Evolutionary conservation across 2,797 vertebrate genomes (phyloP), one percentile per base, ranked within the genome.

Genomic region (Halcyon smyrnensis): DNA sequence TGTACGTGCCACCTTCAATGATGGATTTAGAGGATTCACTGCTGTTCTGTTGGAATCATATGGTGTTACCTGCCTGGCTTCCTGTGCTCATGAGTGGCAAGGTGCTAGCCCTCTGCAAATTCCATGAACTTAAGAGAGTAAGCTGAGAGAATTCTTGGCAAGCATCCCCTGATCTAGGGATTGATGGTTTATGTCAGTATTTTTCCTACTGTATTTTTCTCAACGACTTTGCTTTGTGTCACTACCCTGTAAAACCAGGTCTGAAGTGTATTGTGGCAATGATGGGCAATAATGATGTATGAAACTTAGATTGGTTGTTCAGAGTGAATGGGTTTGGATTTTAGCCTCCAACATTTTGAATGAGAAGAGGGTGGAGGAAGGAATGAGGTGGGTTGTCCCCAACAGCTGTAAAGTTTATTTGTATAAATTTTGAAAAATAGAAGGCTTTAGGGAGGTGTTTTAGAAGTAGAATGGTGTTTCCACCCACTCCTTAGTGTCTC

Each of bases 361-460:
- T 8, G 43, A 53, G 60, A 34, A 39, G 37, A 23, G 34, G 15
- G 28, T 41, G 32, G 25, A 48, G 20, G 25, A 51, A 82, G 9
- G 25, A 41, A n/a, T 0, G 68, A 16, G 25, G 11, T 6, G 37
- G 9, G 5, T 50, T 54, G 4, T 16, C 17, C 8, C 11, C 17
- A 48, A 39, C 45, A 70, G 60, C 18, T 74, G 71, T 59, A 16
- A 30, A 28, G 20, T 46, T 45, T 78, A 37, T 21, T 64, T 25
- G 9, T 16, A 15, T 12, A 18, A 13, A 25, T 57, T 56, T 70
- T 27, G n/a, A 57, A 9, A 77, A 32, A 43, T 36, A 4, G 27
- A n/a, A 65, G 15, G 4, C 45, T 59, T 71, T 69, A 36, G 54
- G 30, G 43, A 46, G 24, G 14, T 13, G 8, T 64, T 92, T 79